Evolutionary conservation across 2,113 vertebrate species (phyloP), one percentile per base, ranked within the genome.

Genomic region (Proteles cristata): DNA sequence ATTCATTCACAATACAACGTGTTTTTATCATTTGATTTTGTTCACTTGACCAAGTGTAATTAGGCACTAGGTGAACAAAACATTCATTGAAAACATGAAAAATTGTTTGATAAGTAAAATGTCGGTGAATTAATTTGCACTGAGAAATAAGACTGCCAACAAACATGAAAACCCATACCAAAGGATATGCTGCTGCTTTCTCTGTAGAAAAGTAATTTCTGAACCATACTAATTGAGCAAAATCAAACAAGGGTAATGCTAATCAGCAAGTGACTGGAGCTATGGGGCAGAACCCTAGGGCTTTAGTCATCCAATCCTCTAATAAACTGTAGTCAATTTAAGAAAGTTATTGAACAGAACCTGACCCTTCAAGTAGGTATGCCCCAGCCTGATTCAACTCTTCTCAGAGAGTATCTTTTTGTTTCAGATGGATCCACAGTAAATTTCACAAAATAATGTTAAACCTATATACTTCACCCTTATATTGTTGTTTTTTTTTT

Each of bases 71-170:
- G 23, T 74, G 26, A 73, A 71, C 28, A 91, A 90, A 66, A 35
- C 8, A 53, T 88, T 88, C 76, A 31, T 73, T 92, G 45, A 85
- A 82, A 88, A 48, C 35, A 39, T 71, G 15, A 55, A 66, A 94
- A 96, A 90, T 61, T 71, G 35, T 16, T 95, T 80, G 16, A 93
- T 61, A 88, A 93, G 79, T 88, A 88, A 84, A 95, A 94, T 95
- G 43, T 14, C 23, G 90, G 14, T 90, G 48, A 93, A 92, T 58
- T 80, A 39, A 95, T 87, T 92, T 55, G 25, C 79, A 90, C 19
- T 94, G 48, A 97, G 17, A 98, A 80, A 73, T 79, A 88, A 87
- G 39, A 82, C 43, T 94, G 74, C 43, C 16, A 84, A 71, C 33
- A 87, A 12, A 65, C 31, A 73, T 43, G 16, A 43, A 69, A 79